Conservation (phyloP, 2,113 vertebrate genomes). For the Hypanus sabinus region DNA sequence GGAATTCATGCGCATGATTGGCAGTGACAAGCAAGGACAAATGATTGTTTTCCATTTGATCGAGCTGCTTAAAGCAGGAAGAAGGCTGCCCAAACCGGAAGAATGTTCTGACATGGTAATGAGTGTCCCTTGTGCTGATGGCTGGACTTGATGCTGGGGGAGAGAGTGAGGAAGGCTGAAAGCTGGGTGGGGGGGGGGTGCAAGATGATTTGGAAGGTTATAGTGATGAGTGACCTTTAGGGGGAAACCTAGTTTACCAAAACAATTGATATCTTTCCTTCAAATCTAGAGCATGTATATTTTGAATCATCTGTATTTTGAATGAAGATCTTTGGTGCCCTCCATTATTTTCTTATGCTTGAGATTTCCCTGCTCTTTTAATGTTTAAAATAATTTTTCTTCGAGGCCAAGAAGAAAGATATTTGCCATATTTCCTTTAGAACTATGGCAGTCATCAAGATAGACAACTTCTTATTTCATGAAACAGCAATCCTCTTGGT, state of each 20-base stretch:
- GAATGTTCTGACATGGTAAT: conserved; percentile 79
- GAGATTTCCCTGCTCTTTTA: neutral
- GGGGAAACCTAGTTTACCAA: no score
- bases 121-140: neutral
- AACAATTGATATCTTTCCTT: neutral
- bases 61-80: conserved; percentile 81
- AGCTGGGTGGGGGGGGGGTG: no score
- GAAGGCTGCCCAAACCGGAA: conserved; percentile 74
- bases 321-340: neutral
- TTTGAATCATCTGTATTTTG: neutral
- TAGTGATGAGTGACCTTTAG: no score
- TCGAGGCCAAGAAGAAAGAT: neutral
- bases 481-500: neutral
- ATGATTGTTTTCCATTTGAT: conserved; percentile 97
- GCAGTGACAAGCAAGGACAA: conserved; percentile 92
- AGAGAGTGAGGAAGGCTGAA: no score
- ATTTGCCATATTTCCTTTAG: no score
- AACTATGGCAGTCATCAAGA: neutral
- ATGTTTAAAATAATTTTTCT: neutral
- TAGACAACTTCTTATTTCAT: neutral
- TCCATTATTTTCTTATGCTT: neutral
- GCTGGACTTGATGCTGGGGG: no score
- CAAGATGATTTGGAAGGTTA: no score
- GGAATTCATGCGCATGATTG: conserved; percentile 97
- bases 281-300: neutral